A percentile compares a stretch with the other conserved stretches of the same genome.
Conservation (phyloP, 2,888 invertebrate genomes). For the Cylloceria caligata region DNA sequence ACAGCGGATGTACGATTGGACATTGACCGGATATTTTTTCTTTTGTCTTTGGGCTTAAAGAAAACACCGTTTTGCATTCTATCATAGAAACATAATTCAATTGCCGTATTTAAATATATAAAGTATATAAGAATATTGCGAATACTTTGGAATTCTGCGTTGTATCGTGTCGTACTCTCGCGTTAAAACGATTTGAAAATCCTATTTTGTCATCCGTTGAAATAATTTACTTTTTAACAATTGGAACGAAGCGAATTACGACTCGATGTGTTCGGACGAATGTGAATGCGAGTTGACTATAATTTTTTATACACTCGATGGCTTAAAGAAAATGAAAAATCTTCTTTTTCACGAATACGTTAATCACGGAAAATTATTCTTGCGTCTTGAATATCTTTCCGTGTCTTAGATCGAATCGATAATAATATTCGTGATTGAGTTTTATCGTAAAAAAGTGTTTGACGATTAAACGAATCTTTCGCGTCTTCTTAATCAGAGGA, state of each 20-base stretch:
- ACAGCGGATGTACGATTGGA: constrained; percentile 27
- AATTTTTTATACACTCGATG: not conserved
- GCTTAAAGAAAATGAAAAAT: not conserved
- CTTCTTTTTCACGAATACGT: not conserved
- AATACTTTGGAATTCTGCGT: constrained; percentile 57
- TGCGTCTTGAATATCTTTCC: constrained; percentile 3
- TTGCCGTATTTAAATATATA: constrained; percentile 28
- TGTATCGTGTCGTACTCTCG: not conserved
- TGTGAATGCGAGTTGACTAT: too few relatives aligned
- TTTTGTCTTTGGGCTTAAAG: not conserved
- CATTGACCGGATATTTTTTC: constrained; percentile 23
- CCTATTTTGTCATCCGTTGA: not conserved
- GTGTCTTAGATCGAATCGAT: not conserved
- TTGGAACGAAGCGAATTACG: not conserved
- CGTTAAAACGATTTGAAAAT: constrained; percentile 10
- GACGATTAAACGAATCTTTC: not conserved
- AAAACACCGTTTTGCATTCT: constrained; percentile 13
- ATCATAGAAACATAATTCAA: constrained; percentile 29
- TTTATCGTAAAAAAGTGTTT: not conserved
- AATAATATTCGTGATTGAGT: not conserved
- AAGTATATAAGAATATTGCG: constrained; percentile 62
- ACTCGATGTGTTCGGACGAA: not conserved
- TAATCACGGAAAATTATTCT: not conserved
- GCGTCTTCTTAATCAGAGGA: not conserved
- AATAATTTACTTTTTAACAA: not conserved